These are phyloP conservation scores for Hippopotamyrus pictus DNA, from an alignment of 2,797 vertebrate species.

Conservation along the genomic window DNA sequence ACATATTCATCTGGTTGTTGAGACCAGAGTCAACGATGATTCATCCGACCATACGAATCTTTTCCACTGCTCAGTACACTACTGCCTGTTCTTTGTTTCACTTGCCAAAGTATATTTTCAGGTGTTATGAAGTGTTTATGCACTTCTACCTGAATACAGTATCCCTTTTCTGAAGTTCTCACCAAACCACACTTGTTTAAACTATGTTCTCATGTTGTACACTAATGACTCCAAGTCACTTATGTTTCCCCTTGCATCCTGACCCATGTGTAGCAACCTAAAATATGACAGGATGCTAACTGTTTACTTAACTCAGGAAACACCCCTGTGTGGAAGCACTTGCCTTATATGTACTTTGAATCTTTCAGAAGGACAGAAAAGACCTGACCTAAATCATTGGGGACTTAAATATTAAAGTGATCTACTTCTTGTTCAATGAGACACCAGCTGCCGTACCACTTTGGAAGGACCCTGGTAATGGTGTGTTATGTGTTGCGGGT, in stretches of 20 bases:
- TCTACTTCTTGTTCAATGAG: background rate
- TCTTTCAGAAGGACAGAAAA: background rate
- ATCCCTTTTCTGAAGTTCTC: background rate
- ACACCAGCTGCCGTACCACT: background rate
- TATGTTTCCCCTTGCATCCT: background rate
- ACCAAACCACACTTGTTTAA: background rate
- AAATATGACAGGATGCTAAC: background rate
- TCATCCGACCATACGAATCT: background rate
- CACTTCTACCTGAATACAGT: background rate
- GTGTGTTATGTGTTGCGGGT: background rate
- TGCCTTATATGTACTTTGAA: background rate
- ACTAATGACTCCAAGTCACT: background rate
- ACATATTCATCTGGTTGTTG: background rate
- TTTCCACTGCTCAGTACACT: conserved; percentile 1
- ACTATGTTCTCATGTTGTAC: background rate
- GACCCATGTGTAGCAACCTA: background rate
- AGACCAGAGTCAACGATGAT: background rate
- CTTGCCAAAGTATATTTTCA: background rate
- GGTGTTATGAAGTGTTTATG: background rate
- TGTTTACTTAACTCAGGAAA: background rate
- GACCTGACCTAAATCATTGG: background rate
- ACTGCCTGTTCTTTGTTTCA: background rate
- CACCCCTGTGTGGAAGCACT: background rate
- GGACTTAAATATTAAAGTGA: background rate
- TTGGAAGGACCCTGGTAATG: background rate